phyloP scores from a whole-genome alignment of 2,113 vertebrate species.

The Gadus macrocephalus region DNA sequence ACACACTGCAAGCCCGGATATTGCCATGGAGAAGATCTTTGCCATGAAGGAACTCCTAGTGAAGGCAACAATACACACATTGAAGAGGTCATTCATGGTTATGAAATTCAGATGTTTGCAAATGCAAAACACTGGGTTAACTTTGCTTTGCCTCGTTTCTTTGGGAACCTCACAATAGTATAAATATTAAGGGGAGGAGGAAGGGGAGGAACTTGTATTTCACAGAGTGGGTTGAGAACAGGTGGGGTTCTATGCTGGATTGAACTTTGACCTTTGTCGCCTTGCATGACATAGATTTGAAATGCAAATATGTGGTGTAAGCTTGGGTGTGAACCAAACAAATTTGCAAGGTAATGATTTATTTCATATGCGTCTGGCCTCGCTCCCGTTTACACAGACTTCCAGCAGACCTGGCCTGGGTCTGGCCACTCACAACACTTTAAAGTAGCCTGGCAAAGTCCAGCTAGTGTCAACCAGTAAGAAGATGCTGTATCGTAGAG shows the following conservation, averaged over 20 bases:
- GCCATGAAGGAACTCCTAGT: conserved; percentile 82
- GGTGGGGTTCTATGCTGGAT: not conserved
- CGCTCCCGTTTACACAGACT: too few relatives aligned
- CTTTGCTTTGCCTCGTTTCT: too few relatives aligned
- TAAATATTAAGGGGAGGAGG: too few relatives aligned
- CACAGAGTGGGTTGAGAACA: too few relatives aligned
- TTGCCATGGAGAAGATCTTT: conserved; percentile 86
- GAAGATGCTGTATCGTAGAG: not conserved
- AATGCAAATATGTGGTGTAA: conserved; percentile 10
- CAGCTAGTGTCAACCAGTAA: not conserved
- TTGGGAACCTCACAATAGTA: too few relatives aligned
- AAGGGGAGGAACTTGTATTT: too few relatives aligned
- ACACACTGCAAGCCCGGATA: conserved; percentile 81
- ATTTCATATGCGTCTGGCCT: too few relatives aligned
- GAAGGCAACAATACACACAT: not conserved
- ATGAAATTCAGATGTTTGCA: not conserved
- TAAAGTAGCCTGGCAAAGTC: too few relatives aligned
- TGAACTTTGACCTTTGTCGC: not conserved
- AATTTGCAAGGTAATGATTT: too few relatives aligned
- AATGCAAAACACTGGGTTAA: not conserved
- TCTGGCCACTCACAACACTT: too few relatives aligned
- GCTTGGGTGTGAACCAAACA: too few relatives aligned
- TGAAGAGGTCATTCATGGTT: not conserved
- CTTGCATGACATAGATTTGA: conserved; percentile 6
- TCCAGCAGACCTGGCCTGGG: too few relatives aligned